phyloP scores from a whole-genome alignment of 2,888 invertebrate genomes.

The Synanthedon formicaeformis region DNA sequence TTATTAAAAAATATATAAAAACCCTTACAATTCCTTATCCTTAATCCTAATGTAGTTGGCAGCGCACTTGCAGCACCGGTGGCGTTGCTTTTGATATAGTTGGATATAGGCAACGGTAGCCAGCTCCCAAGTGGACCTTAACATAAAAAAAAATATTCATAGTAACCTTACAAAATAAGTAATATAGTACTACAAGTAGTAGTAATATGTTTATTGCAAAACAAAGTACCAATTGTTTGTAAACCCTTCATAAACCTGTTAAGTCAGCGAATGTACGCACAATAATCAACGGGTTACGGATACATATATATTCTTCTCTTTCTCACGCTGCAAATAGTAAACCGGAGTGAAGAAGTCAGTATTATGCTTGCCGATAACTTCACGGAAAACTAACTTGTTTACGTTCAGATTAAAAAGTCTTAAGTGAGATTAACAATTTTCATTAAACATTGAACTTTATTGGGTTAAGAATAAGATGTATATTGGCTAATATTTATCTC shows the following conservation, averaged over 20 bases:
- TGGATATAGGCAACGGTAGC: too few species aligned
- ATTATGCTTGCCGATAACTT: constrained; percentile 27
- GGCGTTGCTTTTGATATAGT: too few species aligned
- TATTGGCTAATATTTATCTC: background rate
- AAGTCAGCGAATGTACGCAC: constrained; percentile 54
- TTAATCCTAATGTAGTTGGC: too few species aligned
- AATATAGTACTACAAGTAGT: too few species aligned
- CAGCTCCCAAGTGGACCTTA: too few species aligned
- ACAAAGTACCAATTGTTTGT: constrained; percentile 25
- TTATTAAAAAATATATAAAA: background rate
- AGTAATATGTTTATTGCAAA: background rate
- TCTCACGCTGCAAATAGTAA: constrained; percentile 16
- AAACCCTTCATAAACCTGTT: constrained; percentile 51
- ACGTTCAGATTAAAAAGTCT: constrained; percentile 20
- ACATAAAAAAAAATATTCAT: too few species aligned
- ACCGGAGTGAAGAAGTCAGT: constrained; percentile 21
- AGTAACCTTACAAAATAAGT: too few species aligned
- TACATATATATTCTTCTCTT: constrained; percentile 27
- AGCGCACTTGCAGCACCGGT: too few species aligned
- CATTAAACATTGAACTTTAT: constrained; percentile 23
- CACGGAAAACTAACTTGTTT: constrained; percentile 35
- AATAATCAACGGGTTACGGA: constrained; percentile 20
- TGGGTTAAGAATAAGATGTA: background rate
- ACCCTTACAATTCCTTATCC: too few species aligned
- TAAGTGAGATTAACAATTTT: constrained; percentile 13